A percentile compares a stretch with the other conserved stretches of the same genome.
Evolutionary conservation across 1,140 invertebrate species (phyloP).

Genomic region (Zaprionus kolodkinae): DNA sequence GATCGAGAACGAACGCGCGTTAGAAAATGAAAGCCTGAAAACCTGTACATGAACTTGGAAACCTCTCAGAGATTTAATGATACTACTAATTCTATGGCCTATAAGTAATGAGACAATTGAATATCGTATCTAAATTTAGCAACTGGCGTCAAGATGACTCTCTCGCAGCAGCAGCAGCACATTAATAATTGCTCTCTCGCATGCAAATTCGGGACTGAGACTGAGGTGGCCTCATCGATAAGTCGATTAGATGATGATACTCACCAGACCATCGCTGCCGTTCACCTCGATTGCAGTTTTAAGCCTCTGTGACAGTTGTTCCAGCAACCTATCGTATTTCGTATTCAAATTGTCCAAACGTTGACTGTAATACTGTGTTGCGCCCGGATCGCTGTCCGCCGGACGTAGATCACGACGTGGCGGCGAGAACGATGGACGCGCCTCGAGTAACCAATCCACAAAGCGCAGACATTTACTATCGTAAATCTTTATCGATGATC

Average conservation of each 20-base stretch:
- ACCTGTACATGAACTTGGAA: constrained; percentile 70
- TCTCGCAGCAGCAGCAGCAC: not conserved
- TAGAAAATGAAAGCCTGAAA: constrained; percentile 65
- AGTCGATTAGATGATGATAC: constrained; percentile 72
- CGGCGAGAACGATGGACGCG: constrained; percentile 81
- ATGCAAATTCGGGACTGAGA: constrained; percentile 25
- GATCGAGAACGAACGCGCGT: constrained; percentile 30
- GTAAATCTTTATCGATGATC: constrained; percentile 87
- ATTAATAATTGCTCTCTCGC: constrained; percentile 38
- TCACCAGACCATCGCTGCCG: constrained; percentile 87
- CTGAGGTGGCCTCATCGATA: not conserved
- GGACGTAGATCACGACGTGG: constrained; percentile 81
- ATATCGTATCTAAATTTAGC: constrained; percentile 45
- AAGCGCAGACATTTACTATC: constrained; percentile 92
- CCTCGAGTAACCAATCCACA: constrained; percentile 93
- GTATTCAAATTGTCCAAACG: constrained; percentile 92
- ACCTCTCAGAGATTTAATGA: not conserved
- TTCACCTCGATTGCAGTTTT: constrained; percentile 84
- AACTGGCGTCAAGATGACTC: constrained; percentile 46
- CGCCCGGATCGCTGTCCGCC: constrained; percentile 84
- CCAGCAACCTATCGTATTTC: constrained; percentile 91
- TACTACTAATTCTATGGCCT: not conserved
- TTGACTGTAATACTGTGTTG: constrained; percentile 92
- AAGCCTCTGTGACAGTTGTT: constrained; percentile 89
- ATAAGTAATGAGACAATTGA: constrained; percentile 33